phyloP scores from a whole-genome alignment of 2,113 vertebrate genomes.

The Siniperca knerii region DNA sequence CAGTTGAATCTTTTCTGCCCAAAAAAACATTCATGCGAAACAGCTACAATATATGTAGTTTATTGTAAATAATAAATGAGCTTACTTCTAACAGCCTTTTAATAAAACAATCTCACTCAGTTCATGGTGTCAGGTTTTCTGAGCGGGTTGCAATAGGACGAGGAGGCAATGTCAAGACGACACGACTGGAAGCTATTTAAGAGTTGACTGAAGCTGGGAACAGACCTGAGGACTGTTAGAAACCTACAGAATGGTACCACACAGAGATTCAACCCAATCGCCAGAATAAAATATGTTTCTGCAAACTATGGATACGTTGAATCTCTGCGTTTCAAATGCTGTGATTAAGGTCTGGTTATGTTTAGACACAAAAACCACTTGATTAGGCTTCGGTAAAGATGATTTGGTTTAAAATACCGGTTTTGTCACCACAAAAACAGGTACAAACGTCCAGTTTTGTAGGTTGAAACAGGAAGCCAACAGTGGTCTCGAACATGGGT shows the following conservation, averaged over 20 bases:
- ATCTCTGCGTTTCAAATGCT: too few species aligned
- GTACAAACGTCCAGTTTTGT: too few species aligned
- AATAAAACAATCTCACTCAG: constrained; percentile 30
- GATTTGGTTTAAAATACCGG: too few species aligned
- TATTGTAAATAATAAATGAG: constrained; percentile 79
- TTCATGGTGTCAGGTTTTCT: constrained; percentile 49
- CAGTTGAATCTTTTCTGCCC: constrained; percentile 56
- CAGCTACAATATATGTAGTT: constrained; percentile 60
- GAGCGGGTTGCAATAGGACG: not conserved
- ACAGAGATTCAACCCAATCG: not conserved
- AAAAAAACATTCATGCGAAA: constrained; percentile 69
- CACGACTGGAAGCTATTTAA: not conserved
- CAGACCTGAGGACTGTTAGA: not conserved
- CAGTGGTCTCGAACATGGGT: too few species aligned
- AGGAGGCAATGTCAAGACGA: not conserved
- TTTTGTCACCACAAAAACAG: too few species aligned
- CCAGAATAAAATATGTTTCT: too few species aligned
- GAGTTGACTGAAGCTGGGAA: not conserved
- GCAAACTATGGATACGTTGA: too few species aligned
- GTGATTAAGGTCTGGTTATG: too few species aligned
- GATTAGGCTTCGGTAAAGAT: too few species aligned
- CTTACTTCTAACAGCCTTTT: constrained; percentile 61
- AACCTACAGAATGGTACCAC: not conserved
- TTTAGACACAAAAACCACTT: too few species aligned
- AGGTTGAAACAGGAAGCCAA: too few species aligned